Evolutionary conservation across 2,888 invertebrate genomes (phyloP), one percentile per base, ranked within the genome.

Genomic region (Diogma glabrata): DNA sequence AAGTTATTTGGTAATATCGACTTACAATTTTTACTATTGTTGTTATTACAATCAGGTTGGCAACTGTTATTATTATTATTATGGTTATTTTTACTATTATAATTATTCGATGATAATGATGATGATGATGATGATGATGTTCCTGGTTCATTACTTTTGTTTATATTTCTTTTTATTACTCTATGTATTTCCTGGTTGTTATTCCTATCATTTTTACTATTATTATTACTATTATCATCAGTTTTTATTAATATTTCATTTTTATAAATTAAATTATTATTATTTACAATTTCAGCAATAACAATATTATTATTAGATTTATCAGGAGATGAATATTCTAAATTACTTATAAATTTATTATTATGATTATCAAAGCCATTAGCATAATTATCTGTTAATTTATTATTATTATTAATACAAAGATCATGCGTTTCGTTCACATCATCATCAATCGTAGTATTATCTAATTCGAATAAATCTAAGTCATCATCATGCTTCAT

Each of bases 91-190:
- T 24, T 6, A 7, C 66, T 54, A 67, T 59, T 55, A 66, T 61
- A 51, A 67, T 65, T 60, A 64, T 61, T 51, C 62, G 58, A 57
- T 50, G 46, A 3, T 53, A 40, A n/a, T 26, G 33, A 45, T 33
- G 40, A 28, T 16, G 10, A 8, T 16, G 16, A 24, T 26, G 26
- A 22, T 22, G 20, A 8, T 22, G 43, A 22, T 22, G 22, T 43
- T 8, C 4, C 24, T 26, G 46, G 24, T 10, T 26, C 46, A 26
- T 20, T 45, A 23, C 22, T 3, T n/a, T 45, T 10, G n/a, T 17
- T 26, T 24, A 12, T 26, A 24, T 10, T 46, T 10, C 16, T n/a
- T 46, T 46, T 46, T 24, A 16, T 24, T 22, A 46, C 14, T 14
- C 16, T 33, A 22, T 20, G 19, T 40, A 12, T 17, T 46, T 20